Evolutionary conservation across 1,140 invertebrate genomes (phyloP).

Genomic region (Plutomurus gul): DNA sequence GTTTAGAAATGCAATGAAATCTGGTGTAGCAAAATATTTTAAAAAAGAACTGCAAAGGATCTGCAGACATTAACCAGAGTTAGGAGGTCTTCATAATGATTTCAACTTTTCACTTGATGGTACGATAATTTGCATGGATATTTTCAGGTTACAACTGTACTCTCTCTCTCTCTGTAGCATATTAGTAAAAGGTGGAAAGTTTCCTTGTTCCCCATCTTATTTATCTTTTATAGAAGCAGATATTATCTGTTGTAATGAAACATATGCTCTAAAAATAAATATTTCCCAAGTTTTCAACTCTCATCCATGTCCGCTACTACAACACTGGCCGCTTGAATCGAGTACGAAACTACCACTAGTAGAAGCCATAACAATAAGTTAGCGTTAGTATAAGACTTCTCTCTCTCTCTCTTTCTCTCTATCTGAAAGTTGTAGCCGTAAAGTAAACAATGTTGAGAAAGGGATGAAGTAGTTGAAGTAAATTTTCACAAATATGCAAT

Average conservation of each 20-base stretch:
- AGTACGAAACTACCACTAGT: no score
- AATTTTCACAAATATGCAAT: not conserved
- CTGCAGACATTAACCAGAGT: no score
- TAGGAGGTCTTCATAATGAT: not conserved
- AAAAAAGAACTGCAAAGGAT: no score
- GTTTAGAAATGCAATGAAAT: no score
- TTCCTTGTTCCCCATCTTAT: not conserved
- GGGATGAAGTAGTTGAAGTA: not conserved
- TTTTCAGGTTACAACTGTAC: not conserved
- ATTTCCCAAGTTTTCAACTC: not conserved
- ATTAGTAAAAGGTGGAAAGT: not conserved
- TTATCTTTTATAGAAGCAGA: not conserved
- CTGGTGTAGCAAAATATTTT: no score
- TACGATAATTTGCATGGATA: not conserved
- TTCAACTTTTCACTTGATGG: not conserved
- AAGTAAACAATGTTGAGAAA: not conserved
- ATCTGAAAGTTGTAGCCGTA: not conserved
- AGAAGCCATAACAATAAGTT: no score
- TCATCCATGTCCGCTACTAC: no score
- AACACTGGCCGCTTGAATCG: no score
- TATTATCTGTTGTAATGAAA: slow-evolving; percentile 12
- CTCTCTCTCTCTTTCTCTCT: no score
- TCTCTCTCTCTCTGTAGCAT: not conserved
- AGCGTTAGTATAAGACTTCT: not conserved
- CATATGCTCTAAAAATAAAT: slow-evolving; percentile 4